A percentile compares a stretch with the other conserved stretches of the same genome.
Evolutionary conservation across 2,113 vertebrate genomes (phyloP).

Genomic region (Apus apus): DNA sequence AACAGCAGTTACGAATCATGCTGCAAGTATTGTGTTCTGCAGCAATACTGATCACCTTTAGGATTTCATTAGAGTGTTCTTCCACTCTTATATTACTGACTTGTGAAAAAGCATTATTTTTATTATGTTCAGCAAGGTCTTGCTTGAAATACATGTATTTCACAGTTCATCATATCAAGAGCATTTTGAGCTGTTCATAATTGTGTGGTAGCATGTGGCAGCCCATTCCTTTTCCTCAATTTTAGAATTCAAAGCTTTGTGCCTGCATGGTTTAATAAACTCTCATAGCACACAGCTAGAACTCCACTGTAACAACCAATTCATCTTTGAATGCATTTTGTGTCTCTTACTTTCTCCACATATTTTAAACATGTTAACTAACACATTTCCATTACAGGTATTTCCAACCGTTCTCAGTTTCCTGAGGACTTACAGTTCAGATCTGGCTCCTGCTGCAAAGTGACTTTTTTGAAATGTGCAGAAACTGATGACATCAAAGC

Average conservation of each 20-base stretch:
- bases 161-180: not conserved
- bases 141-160: not conserved
- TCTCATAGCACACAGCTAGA: not conserved
- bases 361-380: not conserved
- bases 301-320: not conserved
- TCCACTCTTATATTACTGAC: not conserved
- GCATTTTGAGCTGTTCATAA: not conserved
- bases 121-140: not conserved
- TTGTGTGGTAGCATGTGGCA: fast-evolving
- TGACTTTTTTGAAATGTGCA: not conserved
- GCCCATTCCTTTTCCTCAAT: not conserved
- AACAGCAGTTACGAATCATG: not conserved
- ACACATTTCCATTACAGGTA: not conserved
- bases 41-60: not conserved
- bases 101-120: not conserved
- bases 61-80: not conserved
- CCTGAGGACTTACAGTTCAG: not conserved
- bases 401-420: not conserved
- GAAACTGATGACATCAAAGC: not conserved
- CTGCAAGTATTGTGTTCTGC: not conserved
- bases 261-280: not conserved
- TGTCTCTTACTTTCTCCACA: not conserved
- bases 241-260: not conserved
- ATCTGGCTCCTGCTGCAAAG: not conserved
- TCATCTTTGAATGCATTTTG: not conserved